Percentiles rank a stretch among this genome's conserved stretches.
phyloP scores from a whole-genome alignment of 2,888 invertebrate genomes.

The Dendrolimus pini region DNA sequence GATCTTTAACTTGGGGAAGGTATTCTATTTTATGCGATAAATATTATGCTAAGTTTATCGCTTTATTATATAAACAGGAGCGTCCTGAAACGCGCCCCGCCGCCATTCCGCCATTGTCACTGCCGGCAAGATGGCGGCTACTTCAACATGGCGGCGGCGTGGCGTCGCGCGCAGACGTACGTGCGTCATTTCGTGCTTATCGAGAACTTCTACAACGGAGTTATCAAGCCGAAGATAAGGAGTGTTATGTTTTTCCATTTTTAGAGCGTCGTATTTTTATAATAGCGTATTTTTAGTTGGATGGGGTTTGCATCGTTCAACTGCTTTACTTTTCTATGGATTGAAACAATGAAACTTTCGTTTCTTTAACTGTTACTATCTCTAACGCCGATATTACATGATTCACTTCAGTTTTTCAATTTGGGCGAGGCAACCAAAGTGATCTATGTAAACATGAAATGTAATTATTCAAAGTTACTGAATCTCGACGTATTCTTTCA shows the following conservation, averaged over 20 bases:
- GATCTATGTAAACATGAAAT: too few species aligned
- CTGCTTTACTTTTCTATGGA: too few species aligned
- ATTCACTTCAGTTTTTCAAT: too few species aligned
- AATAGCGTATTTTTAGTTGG: not conserved
- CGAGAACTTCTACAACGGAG: slow-evolving; percentile 53
- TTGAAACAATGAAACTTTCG: too few species aligned
- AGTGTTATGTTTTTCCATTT: slow-evolving; percentile 62
- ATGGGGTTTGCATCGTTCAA: not conserved
- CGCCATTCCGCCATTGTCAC: slow-evolving; percentile 19
- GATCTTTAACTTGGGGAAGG: too few species aligned
- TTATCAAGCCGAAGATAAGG: slow-evolving; percentile 49
- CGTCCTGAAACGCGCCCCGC: slow-evolving; percentile 39
- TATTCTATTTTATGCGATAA: too few species aligned
- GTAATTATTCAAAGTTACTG: too few species aligned
- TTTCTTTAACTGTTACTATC: too few species aligned
- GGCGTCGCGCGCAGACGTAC: slow-evolving; percentile 39
- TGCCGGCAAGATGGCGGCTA: slow-evolving; percentile 27
- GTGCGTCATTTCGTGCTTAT: slow-evolving; percentile 41
- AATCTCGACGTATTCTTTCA: too few species aligned
- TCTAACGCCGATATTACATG: too few species aligned
- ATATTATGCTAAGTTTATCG: too few species aligned
- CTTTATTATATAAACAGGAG: slow-evolving; percentile 27
- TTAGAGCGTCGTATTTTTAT: slow-evolving; percentile 12
- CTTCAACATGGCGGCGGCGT: slow-evolving; percentile 37
- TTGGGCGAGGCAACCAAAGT: too few species aligned